These are phyloP conservation scores for Anthophora plumipes DNA, from an alignment of 2,888 invertebrate genomes.

Conservation along the genomic window DNA sequence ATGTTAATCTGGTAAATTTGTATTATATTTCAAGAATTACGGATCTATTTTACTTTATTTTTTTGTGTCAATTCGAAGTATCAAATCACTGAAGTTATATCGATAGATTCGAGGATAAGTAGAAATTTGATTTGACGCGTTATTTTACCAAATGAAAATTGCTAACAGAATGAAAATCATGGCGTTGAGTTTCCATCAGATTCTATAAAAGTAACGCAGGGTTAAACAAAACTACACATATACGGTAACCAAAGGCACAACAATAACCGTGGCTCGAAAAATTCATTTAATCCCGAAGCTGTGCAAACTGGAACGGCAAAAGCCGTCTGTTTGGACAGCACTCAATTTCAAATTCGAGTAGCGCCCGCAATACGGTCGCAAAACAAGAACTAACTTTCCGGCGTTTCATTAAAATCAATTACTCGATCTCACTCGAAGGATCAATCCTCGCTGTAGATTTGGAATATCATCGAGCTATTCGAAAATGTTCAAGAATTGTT, in stretches of 20 bases:
- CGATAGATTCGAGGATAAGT: neutral
- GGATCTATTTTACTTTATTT: too few species aligned
- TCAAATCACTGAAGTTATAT: too few species aligned
- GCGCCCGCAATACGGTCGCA: neutral
- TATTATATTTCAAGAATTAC: too few species aligned
- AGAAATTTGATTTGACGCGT: neutral
- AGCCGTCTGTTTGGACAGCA: conserved; percentile 6
- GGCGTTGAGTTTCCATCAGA: too few species aligned
- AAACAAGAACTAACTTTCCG: neutral
- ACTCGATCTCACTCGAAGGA: neutral
- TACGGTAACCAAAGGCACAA: too few species aligned
- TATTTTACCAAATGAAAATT: too few species aligned
- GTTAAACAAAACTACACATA: too few species aligned
- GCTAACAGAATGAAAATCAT: too few species aligned
- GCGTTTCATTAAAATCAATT: conserved; percentile 13
- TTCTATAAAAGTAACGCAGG: too few species aligned
- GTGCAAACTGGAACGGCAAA: neutral
- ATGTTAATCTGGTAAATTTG: too few species aligned
- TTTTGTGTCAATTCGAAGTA: too few species aligned
- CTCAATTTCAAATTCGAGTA: neutral
- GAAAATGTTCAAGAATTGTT: too few species aligned
- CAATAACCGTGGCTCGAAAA: neutral
- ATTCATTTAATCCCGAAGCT: conserved; percentile 1
- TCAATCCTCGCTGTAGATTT: neutral
- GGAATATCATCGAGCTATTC: neutral